Base-by-base conservation (phyloP, 2,888 invertebrate species). In the Xestia c-nigrum region DNA sequence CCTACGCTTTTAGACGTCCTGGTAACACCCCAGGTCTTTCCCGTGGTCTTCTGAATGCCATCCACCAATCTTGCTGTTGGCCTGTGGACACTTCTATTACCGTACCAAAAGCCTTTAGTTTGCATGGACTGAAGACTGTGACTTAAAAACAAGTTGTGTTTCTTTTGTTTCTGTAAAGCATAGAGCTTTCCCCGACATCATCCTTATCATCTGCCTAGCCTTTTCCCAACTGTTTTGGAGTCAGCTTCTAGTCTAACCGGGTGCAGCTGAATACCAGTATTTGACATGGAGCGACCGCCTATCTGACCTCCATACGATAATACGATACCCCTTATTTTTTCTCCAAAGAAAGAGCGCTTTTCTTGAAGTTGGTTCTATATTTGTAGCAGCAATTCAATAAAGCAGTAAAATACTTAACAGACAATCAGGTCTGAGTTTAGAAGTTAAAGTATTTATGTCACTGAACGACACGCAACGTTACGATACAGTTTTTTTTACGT, bases 301-400 rank as follows among this genome's bases (percentile, higher is more conserved):
- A 31, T 31, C 31, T 31, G 31, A 31, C 1, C 31, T 31, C 31
- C 31, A 31, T 31, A 31, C 31, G 31, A 3, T 31, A 31, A 31
- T 31, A 31, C 31, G 31, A 31, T 31, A 31, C 31, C 31, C 31
- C 31, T 31, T 31, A 31, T 31, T 31, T 31, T 40, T 47, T 31
- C 6, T 24, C 16, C 43, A n/a, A 31, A 65, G 1, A 65, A 24
- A 24, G 5, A 46, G 0, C 21, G 14, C 16, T 38, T 19, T 21
- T 1, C 47, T 46, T 12, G 9, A 47, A 40, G 9, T 46, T 46
- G 4, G 3, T 1, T 5, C 16, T 55, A 72, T 87, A 77, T 74
- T 82, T 65, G 79, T 68, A 75, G 72, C 64, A 76, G 67, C 64
- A 31, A 79, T 84, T 85, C 74, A 84, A 87, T 87, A 78, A 74